Evolutionary conservation across 2,113 vertebrate species (phyloP).

Genomic region (Nibea albiflora): DNA sequence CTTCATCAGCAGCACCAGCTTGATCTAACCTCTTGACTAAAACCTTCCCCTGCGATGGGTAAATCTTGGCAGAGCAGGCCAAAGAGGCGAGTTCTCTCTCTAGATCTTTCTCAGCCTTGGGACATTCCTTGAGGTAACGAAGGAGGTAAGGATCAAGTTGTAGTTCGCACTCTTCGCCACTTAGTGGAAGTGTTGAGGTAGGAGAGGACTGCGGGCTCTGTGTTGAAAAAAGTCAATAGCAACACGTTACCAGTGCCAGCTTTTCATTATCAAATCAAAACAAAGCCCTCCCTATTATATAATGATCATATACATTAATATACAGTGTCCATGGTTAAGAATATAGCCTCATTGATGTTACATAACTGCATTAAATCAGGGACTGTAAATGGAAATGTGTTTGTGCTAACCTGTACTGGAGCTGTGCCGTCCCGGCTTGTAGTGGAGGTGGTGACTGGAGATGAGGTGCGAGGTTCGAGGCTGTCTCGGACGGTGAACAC

Average conservation of each 20-base stretch:
- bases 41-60: constrained; percentile 15
- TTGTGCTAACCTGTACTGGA: constrained; percentile 33
- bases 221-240: constrained; percentile 11
- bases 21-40: constrained; percentile 5
- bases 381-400: not conserved
- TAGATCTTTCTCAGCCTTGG: constrained; percentile 18
- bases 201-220: constrained; percentile 5
- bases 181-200: not conserved
- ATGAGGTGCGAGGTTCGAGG: not conserved
- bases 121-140: constrained; percentile 47
- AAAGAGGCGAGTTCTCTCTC: constrained; percentile 10
- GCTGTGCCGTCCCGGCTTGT: not conserved
- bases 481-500: constrained; percentile 32
- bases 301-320: not conserved
- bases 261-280: not conserved
- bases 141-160: constrained; percentile 26
- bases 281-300: too few species aligned
- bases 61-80: constrained; percentile 29
- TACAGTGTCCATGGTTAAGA: not conserved
- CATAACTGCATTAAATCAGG: not conserved
- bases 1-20: not conserved
- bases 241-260: not conserved
- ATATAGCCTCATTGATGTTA: too few species aligned
- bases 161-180: constrained; percentile 44
- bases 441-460: not conserved